These are phyloP conservation scores for Helicoverpa armigera DNA, from an alignment of 1,140 invertebrate genomes.

Conservation along the genomic window DNA sequence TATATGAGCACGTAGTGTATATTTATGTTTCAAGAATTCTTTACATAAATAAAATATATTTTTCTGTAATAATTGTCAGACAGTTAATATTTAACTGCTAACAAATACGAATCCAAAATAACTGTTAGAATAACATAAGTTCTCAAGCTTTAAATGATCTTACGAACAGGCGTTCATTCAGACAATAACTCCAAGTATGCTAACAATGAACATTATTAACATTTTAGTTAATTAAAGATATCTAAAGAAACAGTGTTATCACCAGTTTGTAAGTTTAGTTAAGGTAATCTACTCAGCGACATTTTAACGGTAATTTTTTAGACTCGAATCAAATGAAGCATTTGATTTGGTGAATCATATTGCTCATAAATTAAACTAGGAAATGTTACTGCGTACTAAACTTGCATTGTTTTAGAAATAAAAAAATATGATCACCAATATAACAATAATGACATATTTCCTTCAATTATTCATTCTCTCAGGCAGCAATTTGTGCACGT, in stretches of 20 bases:
- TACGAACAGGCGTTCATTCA: slow-evolving; percentile 29
- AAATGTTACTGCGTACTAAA: no score
- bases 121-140: slow-evolving; percentile 31
- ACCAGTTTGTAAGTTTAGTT: neutral
- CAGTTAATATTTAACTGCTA: neutral
- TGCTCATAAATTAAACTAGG: neutral
- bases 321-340: neutral
- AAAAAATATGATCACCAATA: neutral
- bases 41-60: no score
- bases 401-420: neutral
- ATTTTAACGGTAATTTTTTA: neutral
- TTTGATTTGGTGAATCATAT: neutral
- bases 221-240: slow-evolving; percentile 43
- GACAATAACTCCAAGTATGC: slow-evolving; percentile 28
- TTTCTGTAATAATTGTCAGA: neutral
- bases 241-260: slow-evolving; percentile 4
- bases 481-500: neutral
- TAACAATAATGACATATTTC: slow-evolving; percentile 8
- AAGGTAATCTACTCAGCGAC: slow-evolving; percentile 6
- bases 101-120: slow-evolving; percentile 6
- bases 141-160: slow-evolving; percentile 44
- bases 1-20: neutral
- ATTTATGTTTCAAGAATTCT: no score
- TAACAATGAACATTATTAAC: slow-evolving; percentile 44
- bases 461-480: slow-evolving; percentile 10